Base-by-base conservation (phyloP, 2,113 vertebrate species). In the Phalacrocorax brasilianus region DNA sequence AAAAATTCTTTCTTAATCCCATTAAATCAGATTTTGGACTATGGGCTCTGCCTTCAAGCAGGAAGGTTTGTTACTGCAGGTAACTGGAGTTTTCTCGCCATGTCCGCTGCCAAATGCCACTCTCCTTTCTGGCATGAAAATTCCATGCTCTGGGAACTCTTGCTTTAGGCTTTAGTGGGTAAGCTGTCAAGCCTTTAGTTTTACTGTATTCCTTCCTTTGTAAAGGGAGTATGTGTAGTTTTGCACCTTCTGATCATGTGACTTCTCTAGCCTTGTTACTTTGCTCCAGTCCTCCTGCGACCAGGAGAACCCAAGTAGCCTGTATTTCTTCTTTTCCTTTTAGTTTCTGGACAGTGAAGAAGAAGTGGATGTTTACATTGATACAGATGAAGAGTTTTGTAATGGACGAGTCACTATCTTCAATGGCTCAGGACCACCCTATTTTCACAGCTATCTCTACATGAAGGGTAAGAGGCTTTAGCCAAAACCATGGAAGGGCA, bases 361-460 rank as follows among this genome's bases (percentile, higher is more conserved):
- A 83, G 99, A 99, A 93, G 98, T 98, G 32, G 99, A 99, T 53
- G 98, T 98, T 95, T 99, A 98, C 33, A 98, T 99, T 94, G 99
- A 99, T 96, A 99, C 99, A 33, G 99, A 99, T 84, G 99, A 99
- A 96, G 99, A 99, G 88, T 98, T 99, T 71, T 99, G 98, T 86
- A 98, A 98, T 11, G 98, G 98, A 32, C 98, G 98, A 75, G 97
- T 98, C 85, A 98, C 98, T 66, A 72, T 98, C 50, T 98, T 99
- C 91, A 99, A 98, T n/a, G 98, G 98, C 80, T 98, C 97, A 6
- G 98, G 99, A 68, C 98, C 99, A 12, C 98, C 98, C 5, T 99
- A 99, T 97, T 99, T 99, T 97, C 99, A 99, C 85, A 99, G 99
- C 95, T 99, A 99, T 96, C 98, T 99, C 86, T 99, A 99, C 96